phyloP scores from a whole-genome alignment of 2,888 invertebrate species.

The Drosophila engyochracea region DNA sequence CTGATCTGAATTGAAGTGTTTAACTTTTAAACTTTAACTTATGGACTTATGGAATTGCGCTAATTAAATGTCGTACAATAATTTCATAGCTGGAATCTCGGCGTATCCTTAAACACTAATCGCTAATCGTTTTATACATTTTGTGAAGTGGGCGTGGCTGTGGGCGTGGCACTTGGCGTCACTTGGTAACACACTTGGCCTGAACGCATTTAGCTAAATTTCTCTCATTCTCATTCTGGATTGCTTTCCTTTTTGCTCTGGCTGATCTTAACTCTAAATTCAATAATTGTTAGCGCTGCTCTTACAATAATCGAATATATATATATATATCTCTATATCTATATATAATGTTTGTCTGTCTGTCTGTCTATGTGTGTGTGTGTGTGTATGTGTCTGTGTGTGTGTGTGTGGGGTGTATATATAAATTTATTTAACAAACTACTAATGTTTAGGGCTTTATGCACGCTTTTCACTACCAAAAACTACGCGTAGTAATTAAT shows the following conservation, averaged over 20 bases:
- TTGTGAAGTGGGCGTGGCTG: slow-evolving; percentile 38
- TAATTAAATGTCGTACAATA: slow-evolving; percentile 75
- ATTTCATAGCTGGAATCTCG: slow-evolving; percentile 79
- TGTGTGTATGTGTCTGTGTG: slow-evolving; percentile 2
- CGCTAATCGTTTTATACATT: slow-evolving; percentile 21
- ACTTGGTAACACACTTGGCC: slow-evolving; percentile 58
- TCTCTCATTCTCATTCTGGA: slow-evolving; percentile 5
- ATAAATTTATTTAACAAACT: slow-evolving; percentile 81
- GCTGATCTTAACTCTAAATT: slow-evolving; percentile 62
- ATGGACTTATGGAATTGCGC: slow-evolving; percentile 81
- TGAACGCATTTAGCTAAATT: slow-evolving; percentile 52
- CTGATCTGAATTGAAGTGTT: slow-evolving; percentile 40
- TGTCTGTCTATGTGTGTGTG: slow-evolving; percentile 8
- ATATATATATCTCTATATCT: slow-evolving; percentile 37
- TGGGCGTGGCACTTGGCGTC: slow-evolving; percentile 68
- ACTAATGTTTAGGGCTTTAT: slow-evolving; percentile 71
- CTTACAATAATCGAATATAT: slow-evolving; percentile 60
- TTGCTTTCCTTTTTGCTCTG: slow-evolving; percentile 26
- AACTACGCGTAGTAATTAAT: slow-evolving; percentile 72
- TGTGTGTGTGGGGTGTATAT: slow-evolving; percentile 32
- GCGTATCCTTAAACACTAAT: slow-evolving; percentile 34
- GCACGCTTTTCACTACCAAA: slow-evolving; percentile 74
- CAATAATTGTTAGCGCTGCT: slow-evolving; percentile 75
- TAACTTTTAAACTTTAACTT: slow-evolving; percentile 54
- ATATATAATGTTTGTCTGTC: slow-evolving; percentile 22